These are phyloP conservation scores for Nemopilema nomurai DNA, from an alignment of 30 jellyfish, hydroid and myxozoan species.

Conservation along the genomic window DNA sequence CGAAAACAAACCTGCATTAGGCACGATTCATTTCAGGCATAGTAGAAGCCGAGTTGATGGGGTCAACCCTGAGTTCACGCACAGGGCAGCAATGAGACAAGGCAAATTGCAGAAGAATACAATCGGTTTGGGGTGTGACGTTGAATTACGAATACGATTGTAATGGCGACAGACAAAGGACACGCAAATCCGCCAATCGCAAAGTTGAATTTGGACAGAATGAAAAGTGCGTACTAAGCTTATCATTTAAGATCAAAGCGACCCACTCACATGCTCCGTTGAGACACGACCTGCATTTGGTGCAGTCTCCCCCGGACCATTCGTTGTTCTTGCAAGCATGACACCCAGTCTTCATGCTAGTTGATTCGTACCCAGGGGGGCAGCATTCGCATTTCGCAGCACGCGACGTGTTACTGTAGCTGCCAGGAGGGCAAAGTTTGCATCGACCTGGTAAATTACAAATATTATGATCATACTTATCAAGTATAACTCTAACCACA, in stretches of 20 bases:
- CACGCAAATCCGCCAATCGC: neutral
- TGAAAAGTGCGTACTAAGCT: neutral
- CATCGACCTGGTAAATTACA: conserved; percentile 71
- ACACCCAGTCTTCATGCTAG: conserved; percentile 82
- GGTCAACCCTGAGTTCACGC: no score
- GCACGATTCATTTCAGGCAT: neutral
- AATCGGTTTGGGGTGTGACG: no score
- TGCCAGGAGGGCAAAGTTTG: conserved; percentile 89
- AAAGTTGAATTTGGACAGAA: neutral
- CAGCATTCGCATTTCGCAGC: conserved; percentile 89
- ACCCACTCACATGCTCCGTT: conserved; percentile 80
- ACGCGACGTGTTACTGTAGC: conserved; percentile 73
- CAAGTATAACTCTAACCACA: no score
- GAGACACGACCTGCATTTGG: conserved; percentile 69
- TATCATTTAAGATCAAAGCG: neutral
- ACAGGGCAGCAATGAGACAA: no score
- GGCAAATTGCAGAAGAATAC: no score
- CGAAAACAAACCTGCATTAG: neutral
- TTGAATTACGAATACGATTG: no score
- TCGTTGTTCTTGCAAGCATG: conserved; percentile 76
- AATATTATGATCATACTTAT: neutral
- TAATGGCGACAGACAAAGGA: no score
- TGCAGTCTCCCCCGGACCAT: conserved; percentile 87
- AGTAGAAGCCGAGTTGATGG: no score
- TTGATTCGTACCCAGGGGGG: conserved; percentile 91